Evolutionary conservation across 2,888 invertebrate species (phyloP), one percentile per base, ranked within the genome.

Genomic region (Drosophila mimetica): DNA sequence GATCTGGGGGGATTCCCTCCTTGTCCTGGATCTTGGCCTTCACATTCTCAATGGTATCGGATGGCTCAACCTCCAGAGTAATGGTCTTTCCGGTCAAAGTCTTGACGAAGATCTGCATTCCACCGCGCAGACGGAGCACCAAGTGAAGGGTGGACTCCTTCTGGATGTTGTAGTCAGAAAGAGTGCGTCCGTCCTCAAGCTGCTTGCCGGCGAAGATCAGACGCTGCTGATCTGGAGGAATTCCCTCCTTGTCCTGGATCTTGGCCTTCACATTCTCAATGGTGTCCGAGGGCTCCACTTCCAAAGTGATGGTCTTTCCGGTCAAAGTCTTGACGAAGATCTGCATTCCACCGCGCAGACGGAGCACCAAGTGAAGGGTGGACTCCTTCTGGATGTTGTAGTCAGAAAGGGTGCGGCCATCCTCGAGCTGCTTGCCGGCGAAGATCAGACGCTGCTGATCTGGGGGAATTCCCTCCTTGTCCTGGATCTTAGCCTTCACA

Each of bases 71-170:
- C 7, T 87, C 87, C 7, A 87, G 30, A 0, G 88, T 88, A 16
- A 88, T 87, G 41, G 87, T 87, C 13, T 87, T 87, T 1, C 87
- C 87, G 0, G 87, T 87, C 39, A 87, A 41, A 0, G 87, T 87
- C 50, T 87, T 87, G 1, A 87, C 87, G 32, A 87, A 87, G 52
- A 87, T 87, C 25, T 87, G 87, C 87, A 98, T 98, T 92, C 93
- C 96, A 93, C 98, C 98, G 90, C 97, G 94, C 76, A 98, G 94
- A 93, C 98, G 95, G 67, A 98, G 93, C 57, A 98, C 97, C 93
- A 96, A 94, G 13, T 87, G 87, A 0, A 87, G 73, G 9, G 87
- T 87, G 0, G 87, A 87, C 65, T 87, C 88, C 57, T 87, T 87
- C 22, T 87, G 87, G 22, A 87, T 87, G 50, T 87, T 87, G 47